These are phyloP conservation scores for Aulostomus chinensis DNA, from an alignment of 2,797 vertebrate genomes.

Conservation along the genomic window DNA sequence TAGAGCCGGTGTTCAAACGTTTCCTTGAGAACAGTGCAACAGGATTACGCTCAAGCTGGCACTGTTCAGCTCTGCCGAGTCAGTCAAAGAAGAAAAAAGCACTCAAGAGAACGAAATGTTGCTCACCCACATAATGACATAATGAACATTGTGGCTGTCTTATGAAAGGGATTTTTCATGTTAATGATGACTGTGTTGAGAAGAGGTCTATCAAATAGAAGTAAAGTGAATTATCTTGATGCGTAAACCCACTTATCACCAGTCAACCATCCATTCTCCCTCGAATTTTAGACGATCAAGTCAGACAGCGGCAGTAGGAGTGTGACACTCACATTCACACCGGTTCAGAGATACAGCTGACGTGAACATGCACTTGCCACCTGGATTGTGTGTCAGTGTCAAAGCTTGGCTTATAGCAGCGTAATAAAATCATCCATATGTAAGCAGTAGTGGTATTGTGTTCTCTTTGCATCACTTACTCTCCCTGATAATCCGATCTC, in stretches of 20 bases:
- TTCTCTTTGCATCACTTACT: slow-evolving; percentile 58
- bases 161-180: slow-evolving; percentile 59
- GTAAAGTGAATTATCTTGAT: slow-evolving; percentile 60
- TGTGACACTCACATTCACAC: slow-evolving; percentile 33
- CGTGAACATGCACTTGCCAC: slow-evolving; percentile 33
- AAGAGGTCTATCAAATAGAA: slow-evolving; percentile 53
- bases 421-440: slow-evolving; percentile 67
- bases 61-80: slow-evolving; percentile 32
- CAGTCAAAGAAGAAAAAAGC: slow-evolving; percentile 51
- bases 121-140: slow-evolving; percentile 55
- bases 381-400: slow-evolving; percentile 45
- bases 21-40: slow-evolving; percentile 24
- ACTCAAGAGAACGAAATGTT: slow-evolving; percentile 45
- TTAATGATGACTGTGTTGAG: slow-evolving; percentile 44
- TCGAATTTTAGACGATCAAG: slow-evolving; percentile 40
- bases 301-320: slow-evolving; percentile 25
- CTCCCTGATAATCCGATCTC: slow-evolving; percentile 56
- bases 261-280: slow-evolving; percentile 19
- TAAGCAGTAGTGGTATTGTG: slow-evolving; percentile 54
- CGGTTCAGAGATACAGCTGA: slow-evolving; percentile 18
- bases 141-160: slow-evolving; percentile 53
- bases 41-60: too few species aligned
- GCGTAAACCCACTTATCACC: slow-evolving; percentile 37
- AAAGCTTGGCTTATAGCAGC: slow-evolving; percentile 36
- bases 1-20: slow-evolving; percentile 24